phyloP scores from a whole-genome alignment of 2,888 invertebrate genomes.

The Rapana venosa region DNA sequence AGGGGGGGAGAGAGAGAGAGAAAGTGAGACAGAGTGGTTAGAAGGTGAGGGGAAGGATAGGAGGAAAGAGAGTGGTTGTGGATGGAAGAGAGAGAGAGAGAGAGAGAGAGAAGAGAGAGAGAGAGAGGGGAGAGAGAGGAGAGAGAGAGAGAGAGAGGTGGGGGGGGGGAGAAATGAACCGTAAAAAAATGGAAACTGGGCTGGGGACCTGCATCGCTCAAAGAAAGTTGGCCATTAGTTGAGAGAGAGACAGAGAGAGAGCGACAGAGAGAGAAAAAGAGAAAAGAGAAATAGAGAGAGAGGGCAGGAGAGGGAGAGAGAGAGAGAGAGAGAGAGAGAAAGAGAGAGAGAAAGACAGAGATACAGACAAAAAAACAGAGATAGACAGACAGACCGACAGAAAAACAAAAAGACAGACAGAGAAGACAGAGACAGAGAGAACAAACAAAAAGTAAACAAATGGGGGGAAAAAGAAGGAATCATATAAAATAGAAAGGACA shows the following conservation, averaged over 20 bases:
- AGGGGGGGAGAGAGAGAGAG: background rate
- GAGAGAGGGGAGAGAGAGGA: background rate
- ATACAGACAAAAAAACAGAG: background rate
- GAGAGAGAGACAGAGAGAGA: conserved; percentile 26
- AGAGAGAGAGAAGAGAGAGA: background rate
- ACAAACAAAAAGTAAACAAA: background rate
- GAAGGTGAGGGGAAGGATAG: background rate
- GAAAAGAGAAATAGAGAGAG: background rate
- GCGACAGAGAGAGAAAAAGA: conserved; percentile 15
- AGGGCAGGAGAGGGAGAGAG: background rate
- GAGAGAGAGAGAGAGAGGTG: conserved; percentile 5
- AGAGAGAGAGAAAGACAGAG: conserved; percentile 14
- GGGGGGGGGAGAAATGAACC: background rate
- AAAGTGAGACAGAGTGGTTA: background rate
- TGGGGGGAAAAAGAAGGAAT: background rate
- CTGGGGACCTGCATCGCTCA: too few relatives aligned
- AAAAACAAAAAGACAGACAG: background rate
- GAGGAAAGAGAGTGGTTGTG: background rate
- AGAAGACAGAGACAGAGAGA: too few relatives aligned
- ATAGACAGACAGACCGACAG: background rate
- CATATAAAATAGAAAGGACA: too few relatives aligned
- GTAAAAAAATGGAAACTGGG: too few relatives aligned
- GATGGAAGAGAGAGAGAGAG: background rate
- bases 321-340: conserved; percentile 4
- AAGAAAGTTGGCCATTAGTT: background rate